Base-by-base conservation (phyloP, 2,888 invertebrate genomes). In the Myathropa florea region DNA sequence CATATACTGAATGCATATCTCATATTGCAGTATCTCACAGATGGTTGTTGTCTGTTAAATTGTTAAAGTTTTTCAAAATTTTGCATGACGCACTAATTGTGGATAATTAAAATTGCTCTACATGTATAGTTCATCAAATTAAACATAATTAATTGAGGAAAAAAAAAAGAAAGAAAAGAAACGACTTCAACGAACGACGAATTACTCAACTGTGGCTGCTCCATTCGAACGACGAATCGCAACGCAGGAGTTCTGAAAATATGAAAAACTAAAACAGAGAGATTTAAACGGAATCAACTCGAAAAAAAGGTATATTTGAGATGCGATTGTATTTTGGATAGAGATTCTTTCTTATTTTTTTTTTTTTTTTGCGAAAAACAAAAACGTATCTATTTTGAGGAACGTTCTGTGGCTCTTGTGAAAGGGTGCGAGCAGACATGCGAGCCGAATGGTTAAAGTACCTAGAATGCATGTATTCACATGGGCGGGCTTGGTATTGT, bases 171-270 rank as follows among this genome's bases (percentile, higher is more conserved):
- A 39, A 71, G 14, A 21, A 64, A 79, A 53, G 60, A 73, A 83
- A 83, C 86, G 86, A 86, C 83, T 83, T 75, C 55, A 63, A 73
- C 86, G 77, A 86, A 83, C 86, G 65, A 86, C 78, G 73, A 78
- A 86, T 82, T 82, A 86, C 78, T 83, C 86, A 78, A 75, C 78
- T 57, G 86, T 72, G 67, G 70, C 67, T 65, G 75, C 75, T 39
- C 60, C 24, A 24, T 75, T 76, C 55, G n/a, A n/a, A n/a, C n/a
- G 70, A 84, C 30, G 72, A 73, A 70, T 75, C 67, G 81, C 85
- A 78, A 73, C 61, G 57, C 83, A 86, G 83, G 85, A 86, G 78
- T 86, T 78, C 61, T 79, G 59, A 78, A 83, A 86, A 78, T 57
- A 73, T 78, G 55, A 73, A 73, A 63, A 78, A 57, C 18, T 21